Conservation (phyloP, 2,113 vertebrate species). For the Fukomys damarensis region DNA sequence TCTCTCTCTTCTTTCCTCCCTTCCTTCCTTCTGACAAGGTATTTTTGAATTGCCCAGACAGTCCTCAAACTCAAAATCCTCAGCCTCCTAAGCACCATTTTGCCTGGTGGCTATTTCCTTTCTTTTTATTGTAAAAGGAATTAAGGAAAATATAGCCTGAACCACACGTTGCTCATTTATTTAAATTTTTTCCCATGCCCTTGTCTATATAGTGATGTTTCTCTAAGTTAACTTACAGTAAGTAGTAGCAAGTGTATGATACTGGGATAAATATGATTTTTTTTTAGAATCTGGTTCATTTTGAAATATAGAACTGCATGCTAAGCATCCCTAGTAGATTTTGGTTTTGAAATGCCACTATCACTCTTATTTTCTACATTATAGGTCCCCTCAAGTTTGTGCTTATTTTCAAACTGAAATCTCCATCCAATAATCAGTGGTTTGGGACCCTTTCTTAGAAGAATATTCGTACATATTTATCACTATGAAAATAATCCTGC, state of each 20-base stretch:
- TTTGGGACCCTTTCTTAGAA: not conserved
- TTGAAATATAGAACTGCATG: not conserved
- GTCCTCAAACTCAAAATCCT: not conserved
- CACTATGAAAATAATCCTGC: not conserved
- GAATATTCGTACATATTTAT: not conserved
- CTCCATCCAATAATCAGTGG: not conserved
- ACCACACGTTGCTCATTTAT: not conserved
- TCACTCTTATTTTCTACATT: not conserved
- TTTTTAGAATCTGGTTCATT: not conserved
- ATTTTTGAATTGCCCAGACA: not conserved
- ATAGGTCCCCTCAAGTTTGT: not conserved
- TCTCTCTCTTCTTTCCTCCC: not conserved
- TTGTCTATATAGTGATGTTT: not conserved
- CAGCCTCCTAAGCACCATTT: not conserved
- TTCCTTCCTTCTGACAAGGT: not conserved
- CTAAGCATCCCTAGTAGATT: not conserved
- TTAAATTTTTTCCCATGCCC: not conserved
- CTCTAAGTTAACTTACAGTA: not conserved
- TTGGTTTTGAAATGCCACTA: not conserved
- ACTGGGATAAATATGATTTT: not conserved
- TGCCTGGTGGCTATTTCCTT: not conserved
- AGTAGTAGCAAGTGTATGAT: not conserved
- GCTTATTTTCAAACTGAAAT: conserved; percentile 11
- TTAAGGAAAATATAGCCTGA: not conserved
- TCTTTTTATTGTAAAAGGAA: not conserved